phyloP scores from a whole-genome alignment of 2,888 invertebrate species.

The Drosophila atroscutellata region DNA sequence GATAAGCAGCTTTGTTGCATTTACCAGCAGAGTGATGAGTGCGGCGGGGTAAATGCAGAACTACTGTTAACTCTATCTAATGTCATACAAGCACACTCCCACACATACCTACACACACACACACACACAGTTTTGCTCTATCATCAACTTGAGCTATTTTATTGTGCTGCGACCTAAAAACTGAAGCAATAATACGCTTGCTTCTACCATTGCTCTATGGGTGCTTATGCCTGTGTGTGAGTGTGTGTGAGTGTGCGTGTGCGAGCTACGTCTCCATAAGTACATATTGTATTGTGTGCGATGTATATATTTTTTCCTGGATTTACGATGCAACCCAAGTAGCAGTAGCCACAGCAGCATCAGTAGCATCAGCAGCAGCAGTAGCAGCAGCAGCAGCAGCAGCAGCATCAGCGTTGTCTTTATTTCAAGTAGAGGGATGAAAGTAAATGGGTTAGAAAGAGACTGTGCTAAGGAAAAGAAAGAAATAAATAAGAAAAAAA shows the following conservation, averaged over 20 bases:
- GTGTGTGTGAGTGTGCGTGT: conserved; percentile 17
- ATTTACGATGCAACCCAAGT: conserved; percentile 69
- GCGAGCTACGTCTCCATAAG: conserved; percentile 36
- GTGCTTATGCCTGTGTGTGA: conserved; percentile 7
- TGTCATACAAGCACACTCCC: conserved; percentile 31
- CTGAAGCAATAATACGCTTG: conserved; percentile 76
- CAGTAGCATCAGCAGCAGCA: conserved; percentile 3
- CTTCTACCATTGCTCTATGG: conserved; percentile 54
- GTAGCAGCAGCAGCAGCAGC: conserved; percentile 23
- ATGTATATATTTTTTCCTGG: conserved; percentile 52
- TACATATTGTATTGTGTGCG: conserved; percentile 49
- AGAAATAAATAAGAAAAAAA: not conserved
- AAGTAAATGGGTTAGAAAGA: conserved; percentile 37
- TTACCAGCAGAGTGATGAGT: conserved; percentile 4
- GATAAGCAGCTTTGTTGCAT: conserved; percentile 79
- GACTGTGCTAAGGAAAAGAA: conserved; percentile 9
- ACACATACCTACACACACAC: conserved; percentile 16
- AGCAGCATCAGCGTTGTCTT: conserved; percentile 56
- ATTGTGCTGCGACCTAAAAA: conserved; percentile 66
- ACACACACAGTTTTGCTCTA: conserved; percentile 38
- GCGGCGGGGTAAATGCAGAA: not conserved
- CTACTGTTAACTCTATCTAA: conserved; percentile 55
- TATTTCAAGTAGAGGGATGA: conserved; percentile 62
- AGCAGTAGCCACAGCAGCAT: conserved; percentile 28
- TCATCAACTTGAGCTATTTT: conserved; percentile 73